phyloP scores from a whole-genome alignment of 2,113 vertebrate genomes.

The Siphamia tubifer region DNA sequence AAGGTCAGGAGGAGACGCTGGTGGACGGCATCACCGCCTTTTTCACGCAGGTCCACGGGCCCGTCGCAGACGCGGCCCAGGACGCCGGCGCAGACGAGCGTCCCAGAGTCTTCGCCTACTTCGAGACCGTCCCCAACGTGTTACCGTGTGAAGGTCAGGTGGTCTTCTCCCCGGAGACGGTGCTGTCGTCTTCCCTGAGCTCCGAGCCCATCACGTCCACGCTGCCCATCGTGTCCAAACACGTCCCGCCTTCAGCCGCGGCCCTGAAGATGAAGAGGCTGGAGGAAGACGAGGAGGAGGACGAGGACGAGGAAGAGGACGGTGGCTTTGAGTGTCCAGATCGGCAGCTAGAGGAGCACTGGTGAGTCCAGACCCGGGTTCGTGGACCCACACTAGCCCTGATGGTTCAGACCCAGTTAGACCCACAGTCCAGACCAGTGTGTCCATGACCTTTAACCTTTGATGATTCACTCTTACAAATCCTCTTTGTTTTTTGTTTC shows the following conservation, averaged over 20 bases:
- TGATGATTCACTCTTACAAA: too few relatives aligned
- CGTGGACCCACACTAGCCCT: too few relatives aligned
- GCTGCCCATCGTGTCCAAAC: constrained; percentile 78
- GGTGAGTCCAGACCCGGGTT: constrained; percentile 62
- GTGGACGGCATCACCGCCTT: constrained; percentile 31
- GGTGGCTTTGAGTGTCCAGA: constrained; percentile 24
- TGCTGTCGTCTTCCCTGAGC: constrained; percentile 75
- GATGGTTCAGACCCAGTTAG: too few relatives aligned
- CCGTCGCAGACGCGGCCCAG: constrained; percentile 32
- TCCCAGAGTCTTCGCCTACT: constrained; percentile 73
- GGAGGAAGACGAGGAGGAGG: constrained; percentile 31
- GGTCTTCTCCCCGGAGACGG: constrained; percentile 60
- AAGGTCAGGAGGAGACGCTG: constrained; percentile 35
- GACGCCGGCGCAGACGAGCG: not conserved
- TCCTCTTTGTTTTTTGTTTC: too few relatives aligned
- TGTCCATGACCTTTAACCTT: too few relatives aligned
- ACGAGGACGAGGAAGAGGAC: constrained; percentile 30
- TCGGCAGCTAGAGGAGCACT: constrained; percentile 73
- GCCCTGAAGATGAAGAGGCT: constrained; percentile 39
- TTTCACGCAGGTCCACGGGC: constrained; percentile 18
- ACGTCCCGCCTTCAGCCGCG: not conserved
- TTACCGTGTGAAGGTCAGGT: constrained; percentile 10
- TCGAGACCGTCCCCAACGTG: constrained; percentile 73
- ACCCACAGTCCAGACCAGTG: too few relatives aligned
- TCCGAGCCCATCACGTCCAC: constrained; percentile 77